These are phyloP conservation scores for Micrasema longulum DNA, from an alignment of 1,140 invertebrate genomes.

Conservation along the genomic window DNA sequence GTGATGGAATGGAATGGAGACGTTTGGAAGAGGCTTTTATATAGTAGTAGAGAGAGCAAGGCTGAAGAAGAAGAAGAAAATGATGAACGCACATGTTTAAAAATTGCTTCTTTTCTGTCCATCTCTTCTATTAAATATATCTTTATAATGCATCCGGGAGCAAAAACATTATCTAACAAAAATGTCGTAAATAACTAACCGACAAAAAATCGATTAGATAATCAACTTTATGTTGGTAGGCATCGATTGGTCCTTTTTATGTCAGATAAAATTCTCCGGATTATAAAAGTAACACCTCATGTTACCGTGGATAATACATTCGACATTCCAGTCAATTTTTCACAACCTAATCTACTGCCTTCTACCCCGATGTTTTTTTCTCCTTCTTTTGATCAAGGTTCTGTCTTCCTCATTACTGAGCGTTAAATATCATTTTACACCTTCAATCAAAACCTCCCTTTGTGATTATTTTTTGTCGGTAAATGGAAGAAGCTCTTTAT, in stretches of 20 bases:
- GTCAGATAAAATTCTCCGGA: slow-evolving; percentile 43
- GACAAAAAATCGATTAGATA: too few relatives aligned
- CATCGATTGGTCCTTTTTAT: slow-evolving; percentile 24
- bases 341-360: slow-evolving; percentile 49
- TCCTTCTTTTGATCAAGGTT: slow-evolving; percentile 48
- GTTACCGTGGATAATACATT: slow-evolving; percentile 46
- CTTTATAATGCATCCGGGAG: too few relatives aligned
- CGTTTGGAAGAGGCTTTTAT: too few relatives aligned
- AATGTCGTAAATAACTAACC: too few relatives aligned
- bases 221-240: too few relatives aligned
- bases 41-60: too few relatives aligned
- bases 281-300: slow-evolving; percentile 49
- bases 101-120: too few relatives aligned
- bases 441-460: slow-evolving; percentile 52
- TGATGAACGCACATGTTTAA: too few relatives aligned
- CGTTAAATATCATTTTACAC: slow-evolving; percentile 55
- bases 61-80: too few relatives aligned
- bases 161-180: too few relatives aligned
- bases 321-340: slow-evolving; percentile 53
- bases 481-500: slow-evolving; percentile 38
- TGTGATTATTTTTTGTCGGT: slow-evolving; percentile 46
- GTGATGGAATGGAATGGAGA: too few relatives aligned
- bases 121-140: too few relatives aligned
- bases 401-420: slow-evolving; percentile 48
- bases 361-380: slow-evolving; percentile 13